Percentiles rank a stretch among this genome's conserved stretches.
Conservation (phyloP, 2,797 vertebrate species). For the Bucorvus abyssinicus region DNA sequence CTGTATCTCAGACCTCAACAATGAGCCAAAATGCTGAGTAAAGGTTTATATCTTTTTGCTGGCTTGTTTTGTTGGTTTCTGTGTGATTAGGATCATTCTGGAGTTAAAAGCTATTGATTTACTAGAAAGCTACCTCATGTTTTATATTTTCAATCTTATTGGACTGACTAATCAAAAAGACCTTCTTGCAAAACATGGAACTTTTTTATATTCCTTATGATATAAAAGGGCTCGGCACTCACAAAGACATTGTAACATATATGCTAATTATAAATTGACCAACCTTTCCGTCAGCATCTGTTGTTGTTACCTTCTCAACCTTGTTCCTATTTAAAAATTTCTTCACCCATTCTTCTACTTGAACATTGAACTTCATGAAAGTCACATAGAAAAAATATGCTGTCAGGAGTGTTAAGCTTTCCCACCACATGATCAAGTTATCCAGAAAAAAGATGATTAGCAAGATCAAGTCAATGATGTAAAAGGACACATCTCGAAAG, state of each 20-base stretch:
- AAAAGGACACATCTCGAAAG: constrained; percentile 97
- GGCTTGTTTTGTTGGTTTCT: background rate
- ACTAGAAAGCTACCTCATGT: background rate
- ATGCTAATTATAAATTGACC: constrained; percentile 67
- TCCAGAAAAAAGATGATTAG: constrained; percentile 98
- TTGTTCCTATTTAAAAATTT: constrained; percentile 88
- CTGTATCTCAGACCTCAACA: background rate
- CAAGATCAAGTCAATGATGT: constrained; percentile 95
- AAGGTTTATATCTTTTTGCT: background rate
- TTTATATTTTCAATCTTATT: background rate
- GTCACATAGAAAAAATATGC: constrained; percentile 89
- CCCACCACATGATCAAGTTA: constrained; percentile 92
- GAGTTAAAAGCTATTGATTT: constrained; percentile 21
- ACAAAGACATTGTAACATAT: background rate
- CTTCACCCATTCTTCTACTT: constrained; percentile 87
- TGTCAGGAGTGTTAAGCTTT: constrained; percentile 86
- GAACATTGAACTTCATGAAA: constrained; percentile 97
- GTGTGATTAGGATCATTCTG: background rate
- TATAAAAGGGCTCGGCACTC: background rate
- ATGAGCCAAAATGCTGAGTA: constrained; percentile 16
- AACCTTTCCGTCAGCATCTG: constrained; percentile 90
- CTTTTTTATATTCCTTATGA: background rate
- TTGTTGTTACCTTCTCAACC: constrained; percentile 89
- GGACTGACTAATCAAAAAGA: background rate
- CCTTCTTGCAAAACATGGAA: background rate